Evolutionary conservation across 2,113 vertebrate genomes (phyloP).

Genomic region (Bujurquina vittata): DNA sequence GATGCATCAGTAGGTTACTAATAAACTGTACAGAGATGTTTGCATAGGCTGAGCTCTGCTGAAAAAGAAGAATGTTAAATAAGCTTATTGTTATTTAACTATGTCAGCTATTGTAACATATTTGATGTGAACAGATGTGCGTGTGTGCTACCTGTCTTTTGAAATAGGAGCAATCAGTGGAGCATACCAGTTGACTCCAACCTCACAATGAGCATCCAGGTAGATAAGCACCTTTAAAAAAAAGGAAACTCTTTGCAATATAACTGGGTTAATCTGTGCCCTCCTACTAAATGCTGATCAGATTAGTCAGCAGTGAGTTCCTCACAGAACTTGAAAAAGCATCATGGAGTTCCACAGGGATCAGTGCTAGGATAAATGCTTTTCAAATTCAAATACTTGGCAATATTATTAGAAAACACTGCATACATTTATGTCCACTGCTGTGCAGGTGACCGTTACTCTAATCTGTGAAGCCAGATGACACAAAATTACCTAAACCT

Average conservation of each 20-base stretch:
- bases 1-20: not conserved
- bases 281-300: not conserved
- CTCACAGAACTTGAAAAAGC: not conserved
- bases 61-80: not conserved
- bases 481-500: too few relatives aligned
- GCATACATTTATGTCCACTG: not conserved
- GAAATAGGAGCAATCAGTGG: conserved; percentile 95
- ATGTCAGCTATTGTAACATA: not conserved
- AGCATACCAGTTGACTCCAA: conserved; percentile 96
- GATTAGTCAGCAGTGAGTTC: not conserved
- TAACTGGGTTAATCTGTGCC: not conserved
- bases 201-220: conserved; percentile 98
- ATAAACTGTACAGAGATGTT: not conserved
- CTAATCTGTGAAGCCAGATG: too few relatives aligned
- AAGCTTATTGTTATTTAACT: not conserved
- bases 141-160: conserved; percentile 91
- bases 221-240: conserved; percentile 91
- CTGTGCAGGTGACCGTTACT: not conserved
- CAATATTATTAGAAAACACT: too few relatives aligned
- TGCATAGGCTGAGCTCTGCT: not conserved
- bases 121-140: not conserved
- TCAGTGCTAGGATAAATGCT: too few relatives aligned
- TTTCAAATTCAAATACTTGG: too few relatives aligned
- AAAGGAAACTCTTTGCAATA: not conserved
- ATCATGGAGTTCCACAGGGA: too few relatives aligned